Base-by-base conservation (phyloP, 2,888 invertebrate species). In the Ophion slaviceki region DNA sequence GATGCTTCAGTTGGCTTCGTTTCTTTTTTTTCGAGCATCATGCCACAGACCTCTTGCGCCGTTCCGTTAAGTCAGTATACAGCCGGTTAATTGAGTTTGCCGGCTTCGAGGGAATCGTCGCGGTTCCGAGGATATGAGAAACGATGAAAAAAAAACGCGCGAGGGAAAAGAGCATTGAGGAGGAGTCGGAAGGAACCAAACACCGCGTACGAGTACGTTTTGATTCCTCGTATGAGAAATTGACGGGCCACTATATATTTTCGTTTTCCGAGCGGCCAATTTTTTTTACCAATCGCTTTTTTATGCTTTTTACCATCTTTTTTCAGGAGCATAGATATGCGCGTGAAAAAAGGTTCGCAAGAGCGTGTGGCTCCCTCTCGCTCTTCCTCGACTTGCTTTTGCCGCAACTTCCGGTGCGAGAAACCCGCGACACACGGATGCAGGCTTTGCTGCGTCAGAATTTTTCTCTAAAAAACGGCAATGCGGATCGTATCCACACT, bases 21-120 rank as follows among this genome's bases (percentile, higher is more conserved):
- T 79, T 75, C 24, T 71, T 77, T 66, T 47, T 32, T 36, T 77
- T 53, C 71, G 68, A 36, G 59, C 71, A 75, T 79, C 66, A 47
- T 45, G 47, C 36, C 84, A 11, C 24, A 57, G 76, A 20, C 36
- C 40, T 74, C 75, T 83, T 74, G 68, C 72, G 20, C 20, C 82
- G 85, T 87, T 87, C 87, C 87, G 87, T 87, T 85, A 86, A 86
- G 85, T 80, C 86, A 70, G 86, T n/a, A n/a, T 77, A 85, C 79
- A 72, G 40, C 47, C 59, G 85, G 85, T 85, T 86, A 86, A 86
- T 86, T 84, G 85, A 86, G 82, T 85, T 85, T 80, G 82, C 81
- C 24, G 78, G 62, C 79, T 82, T 71, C 71, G 82, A 82, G 75
- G 76, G 79, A 79, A 85, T 85, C 82, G 75, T 79, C 79, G 85